Evolutionary conservation across 2,797 vertebrate species (phyloP).

Genomic region (Hippoglossus hippoglossus): DNA sequence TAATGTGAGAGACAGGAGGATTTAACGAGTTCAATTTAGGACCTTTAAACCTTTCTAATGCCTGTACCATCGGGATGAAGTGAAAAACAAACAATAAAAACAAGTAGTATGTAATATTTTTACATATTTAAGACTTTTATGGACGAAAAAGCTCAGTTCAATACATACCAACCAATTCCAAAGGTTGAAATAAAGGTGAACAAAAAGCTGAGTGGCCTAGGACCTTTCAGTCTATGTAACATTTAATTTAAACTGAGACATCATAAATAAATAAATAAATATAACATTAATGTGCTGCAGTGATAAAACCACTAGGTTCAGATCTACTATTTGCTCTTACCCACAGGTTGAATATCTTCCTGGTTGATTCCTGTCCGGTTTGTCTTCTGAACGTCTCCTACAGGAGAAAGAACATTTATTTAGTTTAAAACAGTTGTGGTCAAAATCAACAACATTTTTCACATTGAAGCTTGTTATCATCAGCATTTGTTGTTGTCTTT

Average conservation of each 20-base stretch:
- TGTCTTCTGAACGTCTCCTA: conserved; percentile 78
- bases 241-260: background rate
- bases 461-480: conserved; percentile 1
- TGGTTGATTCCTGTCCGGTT: conserved; percentile 84
- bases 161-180: background rate
- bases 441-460: conserved; percentile 10
- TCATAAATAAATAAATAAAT: background rate
- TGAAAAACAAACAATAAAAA: too few species aligned
- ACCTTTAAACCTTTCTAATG: too few species aligned
- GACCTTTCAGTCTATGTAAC: too few species aligned
- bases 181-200: background rate
- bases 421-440: background rate
- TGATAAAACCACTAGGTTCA: background rate
- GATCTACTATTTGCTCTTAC: conserved; percentile 59
- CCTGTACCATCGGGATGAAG: too few species aligned
- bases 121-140: too few species aligned
- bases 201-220: too few species aligned
- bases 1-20: background rate
- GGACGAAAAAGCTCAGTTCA: too few species aligned
- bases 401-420: background rate
- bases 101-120: too few species aligned
- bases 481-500: background rate
- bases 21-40: background rate
- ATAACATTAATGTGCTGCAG: background rate
- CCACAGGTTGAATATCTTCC: conserved; percentile 83